Evolutionary conservation across 2,797 vertebrate species (phyloP), one percentile per base, ranked within the genome.

Genomic region (Oryzias dopingdopingensis): DNA sequence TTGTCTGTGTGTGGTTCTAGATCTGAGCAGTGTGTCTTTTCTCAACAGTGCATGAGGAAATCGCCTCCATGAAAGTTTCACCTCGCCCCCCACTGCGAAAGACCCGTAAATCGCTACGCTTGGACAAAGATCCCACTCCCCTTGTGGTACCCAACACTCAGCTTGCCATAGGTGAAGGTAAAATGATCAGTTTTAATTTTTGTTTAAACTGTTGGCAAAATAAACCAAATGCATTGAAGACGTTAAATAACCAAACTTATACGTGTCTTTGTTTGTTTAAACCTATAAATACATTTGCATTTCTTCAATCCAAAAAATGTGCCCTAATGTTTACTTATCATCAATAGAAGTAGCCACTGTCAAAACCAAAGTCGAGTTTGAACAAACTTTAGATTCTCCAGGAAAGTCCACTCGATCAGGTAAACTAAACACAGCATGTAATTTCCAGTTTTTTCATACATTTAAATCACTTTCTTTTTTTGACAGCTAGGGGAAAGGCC

Each of bases 81-180:
- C 1, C 81, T 52, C 86, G 87, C 37, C 72, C 83, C 41, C 76
- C 84, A 1, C 77, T 90, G 32, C 37, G 62, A 51, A 86, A 75
- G 48, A 78, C 77, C 7, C 73, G 73, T 6, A 82, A 76, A 57
- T 68, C 77, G 8, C 46, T 77, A 23, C 72, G 58, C 5, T 47
- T 67, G 48, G 67, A 79, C 12, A 74, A 20, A 16, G 68, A 70
- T 60, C 23, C 32, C 18, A 1, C 56, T 59, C 16, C 51, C 26
- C 17, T 61, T 6, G 14, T 13, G 14, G 15, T 29, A 4, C 3
- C 48, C 18, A 57, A 44, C 13, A 16, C 50, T 16, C 32, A 37
- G 16, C 49, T 23, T 49, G 17, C 32, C 10, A 20, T 1, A 67
- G 47, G 42, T 47, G 41, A 64, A 56, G 42, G 4, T 44, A 12